Conservation (phyloP, 2,797 vertebrate genomes). For the Amniataba percoides region DNA sequence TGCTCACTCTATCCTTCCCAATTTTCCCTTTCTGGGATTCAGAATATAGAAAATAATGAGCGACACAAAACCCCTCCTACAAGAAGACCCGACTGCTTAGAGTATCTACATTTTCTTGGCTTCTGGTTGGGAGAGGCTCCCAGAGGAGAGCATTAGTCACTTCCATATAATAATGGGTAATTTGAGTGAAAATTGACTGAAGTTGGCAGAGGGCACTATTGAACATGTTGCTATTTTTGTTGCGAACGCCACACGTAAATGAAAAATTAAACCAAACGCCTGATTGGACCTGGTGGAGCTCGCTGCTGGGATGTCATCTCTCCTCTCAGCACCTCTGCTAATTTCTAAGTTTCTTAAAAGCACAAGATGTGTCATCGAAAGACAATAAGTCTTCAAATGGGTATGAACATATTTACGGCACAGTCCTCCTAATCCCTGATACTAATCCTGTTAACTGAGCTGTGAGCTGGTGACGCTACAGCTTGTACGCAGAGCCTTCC, state of each 20-base stretch:
- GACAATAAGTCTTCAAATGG: constrained; percentile 21
- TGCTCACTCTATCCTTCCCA: constrained; percentile 36
- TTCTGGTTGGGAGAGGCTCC: constrained; percentile 56
- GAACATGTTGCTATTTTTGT: constrained; percentile 51
- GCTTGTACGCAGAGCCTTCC: background rate
- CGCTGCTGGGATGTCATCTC: constrained; percentile 12
- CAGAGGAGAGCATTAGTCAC: constrained; percentile 71
- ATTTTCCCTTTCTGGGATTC: constrained; percentile 50
- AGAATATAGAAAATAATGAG: constrained; percentile 50
- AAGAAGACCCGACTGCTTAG: constrained; percentile 37
- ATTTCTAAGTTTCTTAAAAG: constrained; percentile 5
- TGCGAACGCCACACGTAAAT: constrained; percentile 17
- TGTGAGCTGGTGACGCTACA: constrained; percentile 10
- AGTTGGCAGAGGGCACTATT: constrained; percentile 60
- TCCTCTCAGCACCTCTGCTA: background rate
- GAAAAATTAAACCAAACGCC: constrained; percentile 20
- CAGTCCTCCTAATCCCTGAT: constrained; percentile 43
- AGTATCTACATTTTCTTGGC: constrained; percentile 55
- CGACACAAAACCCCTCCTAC: constrained; percentile 30
- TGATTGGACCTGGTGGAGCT: constrained; percentile 30
- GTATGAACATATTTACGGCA: constrained; percentile 29
- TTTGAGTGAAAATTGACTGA: constrained; percentile 56
- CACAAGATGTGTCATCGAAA: constrained; percentile 29
- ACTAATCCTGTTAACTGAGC: constrained; percentile 49
- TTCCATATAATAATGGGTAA: constrained; percentile 68